Percentiles rank a stretch among this genome's conserved stretches.
Evolutionary conservation across 2,888 invertebrate genomes (phyloP).

Genomic region (Cryptocephalus moraei): DNA sequence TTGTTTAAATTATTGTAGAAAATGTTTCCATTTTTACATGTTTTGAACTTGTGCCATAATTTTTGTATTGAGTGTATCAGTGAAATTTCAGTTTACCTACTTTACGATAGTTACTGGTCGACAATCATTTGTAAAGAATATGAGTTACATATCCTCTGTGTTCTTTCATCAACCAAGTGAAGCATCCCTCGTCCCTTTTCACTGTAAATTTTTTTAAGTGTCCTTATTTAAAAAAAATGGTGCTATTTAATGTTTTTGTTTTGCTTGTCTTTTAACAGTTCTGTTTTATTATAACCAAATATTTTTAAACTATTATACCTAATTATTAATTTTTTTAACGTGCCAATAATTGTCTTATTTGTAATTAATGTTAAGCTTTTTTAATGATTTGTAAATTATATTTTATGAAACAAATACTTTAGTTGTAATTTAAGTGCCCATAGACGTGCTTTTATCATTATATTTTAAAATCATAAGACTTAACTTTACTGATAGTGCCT

Average conservation of each 20-base stretch:
- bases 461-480: constrained; percentile 11
- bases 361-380: constrained; percentile 14
- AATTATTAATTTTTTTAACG: constrained; percentile 9
- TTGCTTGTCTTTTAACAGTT: constrained; percentile 9
- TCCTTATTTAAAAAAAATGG: constrained; percentile 25
- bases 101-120: too few species aligned
- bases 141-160: too few species aligned
- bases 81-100: too few species aligned
- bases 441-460: constrained; percentile 4
- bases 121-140: too few species aligned
- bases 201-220: constrained; percentile 15
- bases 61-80: too few species aligned
- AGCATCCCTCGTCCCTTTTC: too few species aligned
- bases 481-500: constrained; percentile 9
- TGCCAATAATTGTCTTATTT: constrained; percentile 20
- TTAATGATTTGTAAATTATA: constrained; percentile 6
- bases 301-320: constrained; percentile 7
- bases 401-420: constrained; percentile 8
- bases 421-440: constrained; percentile 9
- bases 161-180: too few species aligned
- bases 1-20: too few species aligned
- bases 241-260: constrained; percentile 20
- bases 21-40: too few species aligned
- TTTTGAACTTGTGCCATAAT: too few species aligned
- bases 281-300: constrained; percentile 24